These are phyloP conservation scores for Gonocerus acuteangulatus DNA, from an alignment of 2,888 invertebrate species.

Conservation along the genomic window DNA sequence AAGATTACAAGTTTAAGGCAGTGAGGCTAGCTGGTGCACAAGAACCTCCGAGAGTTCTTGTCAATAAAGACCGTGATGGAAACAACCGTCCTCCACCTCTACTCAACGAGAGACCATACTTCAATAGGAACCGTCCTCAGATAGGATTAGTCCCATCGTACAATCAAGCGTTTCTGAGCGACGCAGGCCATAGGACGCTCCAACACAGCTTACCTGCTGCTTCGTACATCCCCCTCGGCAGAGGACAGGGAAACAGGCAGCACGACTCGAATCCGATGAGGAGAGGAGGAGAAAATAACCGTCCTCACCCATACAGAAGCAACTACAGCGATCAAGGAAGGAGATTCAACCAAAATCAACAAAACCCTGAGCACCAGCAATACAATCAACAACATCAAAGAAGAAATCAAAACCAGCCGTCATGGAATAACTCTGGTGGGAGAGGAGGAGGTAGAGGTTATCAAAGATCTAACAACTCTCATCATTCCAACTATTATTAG, in stretches of 20 bases:
- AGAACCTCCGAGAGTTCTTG: neutral
- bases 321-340: neutral
- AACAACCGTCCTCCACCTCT: neutral
- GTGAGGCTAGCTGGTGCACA: conserved; percentile 47
- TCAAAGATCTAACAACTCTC: neutral
- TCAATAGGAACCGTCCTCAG: conserved; percentile 13
- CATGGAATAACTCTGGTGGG: neutral
- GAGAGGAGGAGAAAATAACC: neutral
- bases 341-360: neutral
- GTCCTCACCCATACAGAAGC: neutral
- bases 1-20: conserved; percentile 71
- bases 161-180: conserved; percentile 57
- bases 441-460: neutral
- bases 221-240: neutral
- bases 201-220: neutral
- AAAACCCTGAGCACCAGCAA: neutral
- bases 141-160: conserved; percentile 65
- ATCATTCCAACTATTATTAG: neutral
- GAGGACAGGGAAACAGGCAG: neutral
- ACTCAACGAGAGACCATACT: neutral
- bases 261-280: neutral
- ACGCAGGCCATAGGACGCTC: conserved; percentile 57
- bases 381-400: neutral
- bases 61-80: neutral
- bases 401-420: neutral